These are phyloP conservation scores for Scaptodrosophila lebanonensis DNA, from an alignment of 1,140 invertebrate genomes.

Conservation along the genomic window DNA sequence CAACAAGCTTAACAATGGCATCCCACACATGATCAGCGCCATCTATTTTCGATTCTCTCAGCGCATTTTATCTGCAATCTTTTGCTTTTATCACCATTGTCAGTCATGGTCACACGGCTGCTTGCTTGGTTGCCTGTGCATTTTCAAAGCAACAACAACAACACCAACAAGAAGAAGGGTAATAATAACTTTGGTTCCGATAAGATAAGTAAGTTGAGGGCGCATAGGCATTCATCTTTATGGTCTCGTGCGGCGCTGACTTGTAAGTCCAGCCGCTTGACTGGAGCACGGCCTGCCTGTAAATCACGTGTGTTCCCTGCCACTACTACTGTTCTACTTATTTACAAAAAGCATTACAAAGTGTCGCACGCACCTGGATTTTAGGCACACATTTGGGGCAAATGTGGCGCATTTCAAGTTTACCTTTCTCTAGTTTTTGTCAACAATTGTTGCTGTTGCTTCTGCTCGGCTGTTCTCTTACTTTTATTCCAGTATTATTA, in stretches of 20 bases:
- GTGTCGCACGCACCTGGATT: background rate
- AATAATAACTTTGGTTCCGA: slow-evolving; percentile 41
- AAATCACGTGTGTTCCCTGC: too few relatives aligned
- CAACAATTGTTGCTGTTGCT: too few relatives aligned
- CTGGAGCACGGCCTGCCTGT: too few relatives aligned
- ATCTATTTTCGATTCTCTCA: slow-evolving; percentile 22
- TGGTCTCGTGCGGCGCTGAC: slow-evolving; percentile 29
- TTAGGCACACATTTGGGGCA: background rate
- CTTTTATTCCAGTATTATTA: too few relatives aligned
- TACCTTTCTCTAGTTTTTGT: slow-evolving; percentile 36
- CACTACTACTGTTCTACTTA: slow-evolving; percentile 6
- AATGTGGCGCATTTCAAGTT: background rate
- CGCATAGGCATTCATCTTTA: background rate
- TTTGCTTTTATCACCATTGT: slow-evolving; percentile 17
- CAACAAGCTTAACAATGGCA: too few relatives aligned
- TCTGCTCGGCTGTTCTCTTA: too few relatives aligned
- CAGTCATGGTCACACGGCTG: slow-evolving; percentile 23
- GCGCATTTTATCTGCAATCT: slow-evolving; percentile 31
- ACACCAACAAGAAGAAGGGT: too few relatives aligned
- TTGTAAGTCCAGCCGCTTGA: background rate
- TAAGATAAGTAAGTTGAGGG: slow-evolving; percentile 36
- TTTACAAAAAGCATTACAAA: slow-evolving; percentile 10
- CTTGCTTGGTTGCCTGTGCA: slow-evolving; percentile 19
- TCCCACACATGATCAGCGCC: too few relatives aligned
- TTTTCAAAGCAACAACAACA: slow-evolving; percentile 28